These are phyloP conservation scores for Acronicta alni DNA, from an alignment of 2,888 invertebrate species.

Conservation along the genomic window DNA sequence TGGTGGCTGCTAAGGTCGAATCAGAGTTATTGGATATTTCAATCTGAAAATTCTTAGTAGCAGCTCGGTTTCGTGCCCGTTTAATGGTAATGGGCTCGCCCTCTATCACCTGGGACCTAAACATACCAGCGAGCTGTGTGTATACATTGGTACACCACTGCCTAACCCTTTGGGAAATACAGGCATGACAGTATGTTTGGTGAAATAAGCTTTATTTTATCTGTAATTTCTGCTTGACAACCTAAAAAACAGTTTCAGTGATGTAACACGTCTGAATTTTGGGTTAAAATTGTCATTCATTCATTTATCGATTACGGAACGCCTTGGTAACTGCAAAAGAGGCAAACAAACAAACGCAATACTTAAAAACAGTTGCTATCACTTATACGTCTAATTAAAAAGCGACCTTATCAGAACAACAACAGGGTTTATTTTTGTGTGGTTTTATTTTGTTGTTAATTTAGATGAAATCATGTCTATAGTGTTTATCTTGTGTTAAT, in stretches of 20 bases:
- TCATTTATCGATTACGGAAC: constrained; percentile 41
- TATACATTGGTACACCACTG: too few species aligned
- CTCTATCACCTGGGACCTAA: too few species aligned
- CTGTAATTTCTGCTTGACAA: constrained; percentile 37
- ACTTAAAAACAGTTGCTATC: constrained; percentile 54
- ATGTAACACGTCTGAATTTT: constrained; percentile 23
- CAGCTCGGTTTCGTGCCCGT: too few species aligned
- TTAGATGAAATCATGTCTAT: constrained; percentile 67
- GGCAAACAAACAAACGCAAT: constrained; percentile 62
- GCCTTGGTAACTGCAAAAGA: constrained; percentile 57
- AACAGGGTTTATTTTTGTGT: constrained; percentile 55
- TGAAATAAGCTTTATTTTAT: constrained; percentile 24
- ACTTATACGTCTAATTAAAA: constrained; percentile 39
- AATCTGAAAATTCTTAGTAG: too few species aligned
- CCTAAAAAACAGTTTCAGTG: constrained; percentile 14
- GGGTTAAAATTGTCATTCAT: background rate
- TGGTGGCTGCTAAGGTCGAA: too few species aligned
- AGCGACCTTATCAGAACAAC: constrained; percentile 51
- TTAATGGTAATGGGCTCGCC: too few species aligned
- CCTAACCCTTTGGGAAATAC: too few species aligned
- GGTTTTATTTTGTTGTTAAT: constrained; percentile 28
- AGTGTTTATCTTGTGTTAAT: constrained; percentile 67
- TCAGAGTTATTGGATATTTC: too few species aligned
- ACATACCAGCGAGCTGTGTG: too few species aligned
- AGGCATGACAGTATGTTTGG: background rate